A percentile compares a stretch with the other conserved stretches of the same genome.
Conservation (phyloP, 2,888 invertebrate species). For the Scaptomyza polygonia region DNA sequence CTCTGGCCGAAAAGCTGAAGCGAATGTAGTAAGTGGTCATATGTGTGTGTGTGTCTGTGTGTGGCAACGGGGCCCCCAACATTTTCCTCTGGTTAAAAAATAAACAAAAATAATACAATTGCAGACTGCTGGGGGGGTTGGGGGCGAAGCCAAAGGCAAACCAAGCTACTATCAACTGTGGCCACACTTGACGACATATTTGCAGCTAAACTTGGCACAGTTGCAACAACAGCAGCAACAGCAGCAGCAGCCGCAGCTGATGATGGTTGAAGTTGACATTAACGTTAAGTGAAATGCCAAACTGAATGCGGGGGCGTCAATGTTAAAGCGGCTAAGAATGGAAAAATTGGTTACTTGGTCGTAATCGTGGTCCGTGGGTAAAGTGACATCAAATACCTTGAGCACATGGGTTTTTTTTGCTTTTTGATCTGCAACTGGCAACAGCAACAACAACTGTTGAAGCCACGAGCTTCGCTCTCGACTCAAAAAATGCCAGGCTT, state of each 20-base stretch:
- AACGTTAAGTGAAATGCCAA: slow-evolving; percentile 32
- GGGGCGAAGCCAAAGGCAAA: slow-evolving; percentile 25
- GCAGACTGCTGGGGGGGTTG: no score
- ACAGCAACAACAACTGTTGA: neutral
- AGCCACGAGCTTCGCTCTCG: slow-evolving; percentile 24
- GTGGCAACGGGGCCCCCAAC: neutral
- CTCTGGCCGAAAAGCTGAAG: slow-evolving; percentile 31
- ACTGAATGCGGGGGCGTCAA: slow-evolving; percentile 39
- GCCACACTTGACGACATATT: slow-evolving; percentile 61
- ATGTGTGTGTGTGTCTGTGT: neutral
- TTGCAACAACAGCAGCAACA: slow-evolving; percentile 17
- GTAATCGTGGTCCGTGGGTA: slow-evolving; percentile 42
- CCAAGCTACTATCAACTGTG: slow-evolving; percentile 63
- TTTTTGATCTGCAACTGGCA: slow-evolving; percentile 23
- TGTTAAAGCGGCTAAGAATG: slow-evolving; percentile 20
- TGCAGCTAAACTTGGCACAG: slow-evolving; percentile 52
- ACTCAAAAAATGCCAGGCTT: slow-evolving; percentile 45
- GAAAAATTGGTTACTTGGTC: slow-evolving; percentile 17
- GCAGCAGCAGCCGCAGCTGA: slow-evolving; percentile 1
- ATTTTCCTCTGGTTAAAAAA: neutral
- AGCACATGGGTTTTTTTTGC: slow-evolving; percentile 46
- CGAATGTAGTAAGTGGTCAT: slow-evolving; percentile 43
- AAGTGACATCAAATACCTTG: slow-evolving; percentile 58
- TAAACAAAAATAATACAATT: slow-evolving; percentile 44
- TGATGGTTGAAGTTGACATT: slow-evolving; percentile 15